phyloP scores from a whole-genome alignment of 2,113 vertebrate genomes.

The Spilogale gracilis region DNA sequence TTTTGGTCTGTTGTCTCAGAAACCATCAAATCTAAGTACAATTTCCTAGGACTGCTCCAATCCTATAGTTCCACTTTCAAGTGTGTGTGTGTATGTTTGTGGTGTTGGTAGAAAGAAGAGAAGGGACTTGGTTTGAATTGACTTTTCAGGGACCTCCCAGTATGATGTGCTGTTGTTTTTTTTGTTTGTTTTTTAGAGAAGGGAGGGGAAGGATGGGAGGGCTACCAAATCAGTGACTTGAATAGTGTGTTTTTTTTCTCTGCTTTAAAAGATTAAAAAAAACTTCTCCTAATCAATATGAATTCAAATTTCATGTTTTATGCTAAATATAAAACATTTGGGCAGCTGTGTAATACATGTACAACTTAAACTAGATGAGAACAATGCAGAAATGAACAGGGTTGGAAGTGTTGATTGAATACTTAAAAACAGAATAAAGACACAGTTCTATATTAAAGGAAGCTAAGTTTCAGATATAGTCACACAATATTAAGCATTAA shows the following conservation, averaged over 20 bases:
- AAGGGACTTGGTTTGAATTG: not conserved
- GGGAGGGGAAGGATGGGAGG: rapidly evolving
- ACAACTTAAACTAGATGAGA: not conserved
- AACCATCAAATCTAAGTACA: not conserved
- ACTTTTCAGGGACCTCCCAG: not conserved
- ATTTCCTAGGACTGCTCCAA: not conserved
- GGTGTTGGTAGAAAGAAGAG: not conserved
- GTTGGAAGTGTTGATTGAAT: not conserved
- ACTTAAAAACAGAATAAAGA: not conserved
- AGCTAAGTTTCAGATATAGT: not conserved
- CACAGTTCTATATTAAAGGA: not conserved
- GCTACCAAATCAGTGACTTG: not conserved
- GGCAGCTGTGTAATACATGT: not conserved
- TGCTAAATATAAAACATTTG: not conserved
- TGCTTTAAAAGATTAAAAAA: not conserved
- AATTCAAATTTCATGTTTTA: not conserved
- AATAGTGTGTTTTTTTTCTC: not conserved
- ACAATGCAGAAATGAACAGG: not conserved
- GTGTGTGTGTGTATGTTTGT: not conserved
- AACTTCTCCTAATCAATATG: not conserved
- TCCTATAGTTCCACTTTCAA: not conserved
- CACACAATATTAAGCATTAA: not conserved
- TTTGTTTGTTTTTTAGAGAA: not conserved
- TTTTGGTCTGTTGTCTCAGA: not conserved
- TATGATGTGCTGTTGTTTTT: not conserved